Evolutionary conservation across 2,888 invertebrate genomes (phyloP).

Genomic region (Orthosia cruda): DNA sequence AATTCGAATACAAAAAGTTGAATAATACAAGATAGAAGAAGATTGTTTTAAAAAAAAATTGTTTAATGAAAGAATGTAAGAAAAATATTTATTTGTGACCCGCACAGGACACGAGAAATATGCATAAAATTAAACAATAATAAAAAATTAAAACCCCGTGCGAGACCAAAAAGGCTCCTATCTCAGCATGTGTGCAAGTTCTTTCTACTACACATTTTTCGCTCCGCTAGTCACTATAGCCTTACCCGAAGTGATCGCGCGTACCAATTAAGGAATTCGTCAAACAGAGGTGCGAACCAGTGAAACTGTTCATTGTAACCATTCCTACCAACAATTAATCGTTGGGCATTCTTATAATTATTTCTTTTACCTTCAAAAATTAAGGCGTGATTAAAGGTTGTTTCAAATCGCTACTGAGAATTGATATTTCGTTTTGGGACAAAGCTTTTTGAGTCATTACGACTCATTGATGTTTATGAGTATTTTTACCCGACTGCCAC

Average conservation of each 20-base stretch:
- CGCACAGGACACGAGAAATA: no score
- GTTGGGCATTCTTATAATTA: slow-evolving; percentile 67
- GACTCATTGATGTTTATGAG: slow-evolving; percentile 1
- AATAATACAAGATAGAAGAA: no score
- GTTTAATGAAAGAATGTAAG: no score
- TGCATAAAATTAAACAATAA: no score
- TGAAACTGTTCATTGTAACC: slow-evolving; percentile 69
- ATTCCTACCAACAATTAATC: slow-evolving; percentile 72
- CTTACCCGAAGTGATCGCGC: slow-evolving; percentile 57
- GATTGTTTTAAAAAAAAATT: no score
- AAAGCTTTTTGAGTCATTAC: slow-evolving; percentile 7
- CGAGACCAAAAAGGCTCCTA: no score
- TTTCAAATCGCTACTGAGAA: slow-evolving; percentile 32
- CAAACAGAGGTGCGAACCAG: slow-evolving; percentile 73
- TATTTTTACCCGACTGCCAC: no score
- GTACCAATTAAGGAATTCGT: slow-evolving; percentile 79
- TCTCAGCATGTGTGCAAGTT: no score
- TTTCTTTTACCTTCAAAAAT: slow-evolving; percentile 54
- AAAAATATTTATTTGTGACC: no score
- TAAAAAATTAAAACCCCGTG: no score
- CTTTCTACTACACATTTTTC: background rate
- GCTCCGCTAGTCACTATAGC: slow-evolving; percentile 12
- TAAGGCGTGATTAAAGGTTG: slow-evolving; percentile 45
- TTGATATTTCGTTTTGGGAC: slow-evolving; percentile 18
- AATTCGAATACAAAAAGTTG: no score